Conservation (phyloP, 1,140 invertebrate genomes). For the Elysia chlorotica region DNA sequence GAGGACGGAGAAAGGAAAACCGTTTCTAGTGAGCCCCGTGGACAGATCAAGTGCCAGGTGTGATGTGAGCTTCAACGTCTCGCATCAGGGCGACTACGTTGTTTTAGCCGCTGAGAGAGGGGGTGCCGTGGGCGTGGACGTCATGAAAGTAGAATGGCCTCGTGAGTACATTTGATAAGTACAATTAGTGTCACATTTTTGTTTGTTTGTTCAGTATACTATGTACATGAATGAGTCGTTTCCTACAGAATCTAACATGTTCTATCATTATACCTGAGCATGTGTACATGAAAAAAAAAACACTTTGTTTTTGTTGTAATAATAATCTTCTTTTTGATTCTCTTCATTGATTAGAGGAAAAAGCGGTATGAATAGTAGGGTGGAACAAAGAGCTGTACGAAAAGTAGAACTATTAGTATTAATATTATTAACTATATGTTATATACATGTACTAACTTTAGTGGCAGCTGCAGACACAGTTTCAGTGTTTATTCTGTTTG, state of each 20-base stretch:
- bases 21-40: constrained; percentile 51
- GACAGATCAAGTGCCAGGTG: background rate
- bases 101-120: constrained; percentile 75
- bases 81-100: constrained; percentile 86
- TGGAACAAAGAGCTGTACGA: background rate
- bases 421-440: too few species aligned
- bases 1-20: constrained; percentile 66
- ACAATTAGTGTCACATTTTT: background rate
- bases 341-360: background rate
- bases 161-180: constrained; percentile 40
- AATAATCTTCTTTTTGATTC: background rate
- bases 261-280: too few species aligned
- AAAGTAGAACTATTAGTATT: too few species aligned
- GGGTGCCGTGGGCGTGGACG: constrained; percentile 64
- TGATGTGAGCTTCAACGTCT: constrained; percentile 80
- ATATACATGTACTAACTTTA: too few species aligned
- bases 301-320: too few species aligned
- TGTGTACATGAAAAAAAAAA: too few species aligned
- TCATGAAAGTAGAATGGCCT: constrained; percentile 65
- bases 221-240: too few species aligned
- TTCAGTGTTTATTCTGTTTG: too few species aligned
- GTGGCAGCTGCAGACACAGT: too few species aligned
- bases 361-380: background rate
- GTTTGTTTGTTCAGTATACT: too few species aligned
- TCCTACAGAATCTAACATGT: too few species aligned